A percentile compares a stretch with the other conserved stretches of the same genome.
phyloP scores from a whole-genome alignment of 2,888 invertebrate species.

The Acleris emargana region DNA sequence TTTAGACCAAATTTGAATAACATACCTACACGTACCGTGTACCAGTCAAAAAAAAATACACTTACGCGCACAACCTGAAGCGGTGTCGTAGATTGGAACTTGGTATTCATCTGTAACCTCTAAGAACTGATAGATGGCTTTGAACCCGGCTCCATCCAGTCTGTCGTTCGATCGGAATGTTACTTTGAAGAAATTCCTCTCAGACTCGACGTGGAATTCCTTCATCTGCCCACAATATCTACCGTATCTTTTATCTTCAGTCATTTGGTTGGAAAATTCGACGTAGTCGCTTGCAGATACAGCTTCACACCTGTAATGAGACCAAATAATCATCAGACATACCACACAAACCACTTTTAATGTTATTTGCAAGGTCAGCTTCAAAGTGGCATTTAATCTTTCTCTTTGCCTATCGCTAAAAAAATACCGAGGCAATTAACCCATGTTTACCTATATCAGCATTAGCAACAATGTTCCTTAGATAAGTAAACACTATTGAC shows the following conservation, averaged over 20 bases:
- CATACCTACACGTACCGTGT: no score
- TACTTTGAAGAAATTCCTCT: constrained; percentile 96
- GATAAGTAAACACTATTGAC: no score
- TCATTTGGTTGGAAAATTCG: constrained; percentile 97
- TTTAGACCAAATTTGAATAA: no score
- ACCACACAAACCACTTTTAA: background rate
- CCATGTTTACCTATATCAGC: no score
- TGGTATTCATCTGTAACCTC: constrained; percentile 86
- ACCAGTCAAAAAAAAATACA: constrained; percentile 32
- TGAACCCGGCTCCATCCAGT: constrained; percentile 97
- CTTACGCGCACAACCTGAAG: constrained; percentile 67
- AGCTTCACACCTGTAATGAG: constrained; percentile 91
- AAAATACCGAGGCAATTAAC: no score
- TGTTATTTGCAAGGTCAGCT: no score
- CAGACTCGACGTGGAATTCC: constrained; percentile 93
- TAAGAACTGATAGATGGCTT: constrained; percentile 94
- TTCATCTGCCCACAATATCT: constrained; percentile 94
- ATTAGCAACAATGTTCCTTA: no score
- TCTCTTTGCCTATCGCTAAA: no score
- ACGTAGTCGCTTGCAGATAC: constrained; percentile 97
- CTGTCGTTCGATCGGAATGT: constrained; percentile 97
- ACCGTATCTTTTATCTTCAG: constrained; percentile 94
- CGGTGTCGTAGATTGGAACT: constrained; percentile 68
- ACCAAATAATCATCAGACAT: constrained; percentile 17
- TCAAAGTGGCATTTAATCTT: no score